Evolutionary conservation across 2,888 invertebrate genomes (phyloP), one percentile per base, ranked within the genome.

Genomic region (Acrobasis repandana): DNA sequence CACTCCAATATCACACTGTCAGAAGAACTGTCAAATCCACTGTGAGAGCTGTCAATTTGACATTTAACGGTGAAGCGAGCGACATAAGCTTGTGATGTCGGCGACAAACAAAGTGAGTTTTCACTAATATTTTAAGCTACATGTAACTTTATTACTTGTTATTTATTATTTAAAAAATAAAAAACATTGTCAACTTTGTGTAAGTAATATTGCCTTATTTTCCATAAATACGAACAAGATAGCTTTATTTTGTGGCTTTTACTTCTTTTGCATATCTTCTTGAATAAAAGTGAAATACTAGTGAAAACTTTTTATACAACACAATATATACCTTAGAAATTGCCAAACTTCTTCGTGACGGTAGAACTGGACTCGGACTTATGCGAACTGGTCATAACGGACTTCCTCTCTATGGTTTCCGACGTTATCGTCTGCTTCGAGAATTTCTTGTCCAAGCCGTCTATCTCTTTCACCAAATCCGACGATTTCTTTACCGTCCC

Each of bases 401-500:
- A 95, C 73, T 95, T 94, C 77, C 94, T 93, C 67, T 95, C 95
- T 16, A 95, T 93, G 0, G 94, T 94, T 67, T 95, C 95, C 54
- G 95, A 95, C 0, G 93, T 94, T n/a, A 94, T 93, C 0, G 95
- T 95, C 68, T 95, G 94, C 65, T 95, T 95, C 6, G 94, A 87
- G 86, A 94, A 94, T 71, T 93, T 94, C 69, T 94, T 94, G 65
- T 95, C 95, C 67, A 95, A 71, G n/a, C 88, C 90, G 50, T 95
- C 94, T 0, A 93, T 82, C 61, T 94, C 93, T 56, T 90, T 91
- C 0, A 82, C 75, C 63, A 92, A 51, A 1, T 90, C 93, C 2
- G 83, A 69, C 0, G 91, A 88, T 18, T 88, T 86, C 63, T 86
- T 91, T 0, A 88, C 72, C 61, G 75, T 86, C 0, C 82, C 73